Percentiles rank a stretch among this genome's conserved stretches.
phyloP scores from a whole-genome alignment of 1,140 invertebrate species.

The Phymorhynchus buccinoides region DNA sequence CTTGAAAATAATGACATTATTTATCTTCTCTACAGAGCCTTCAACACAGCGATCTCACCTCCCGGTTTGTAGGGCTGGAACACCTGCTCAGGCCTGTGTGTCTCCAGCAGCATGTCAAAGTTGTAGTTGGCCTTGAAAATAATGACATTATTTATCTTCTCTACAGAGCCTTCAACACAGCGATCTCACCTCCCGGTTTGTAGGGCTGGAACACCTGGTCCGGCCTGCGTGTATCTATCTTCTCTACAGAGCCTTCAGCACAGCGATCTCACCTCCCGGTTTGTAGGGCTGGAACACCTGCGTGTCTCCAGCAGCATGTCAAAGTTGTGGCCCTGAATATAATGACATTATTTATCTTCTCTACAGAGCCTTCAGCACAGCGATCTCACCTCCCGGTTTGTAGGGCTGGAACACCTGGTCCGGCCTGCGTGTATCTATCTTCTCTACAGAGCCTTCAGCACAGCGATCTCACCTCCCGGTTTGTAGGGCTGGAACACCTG shows the following conservation, averaged over 20 bases:
- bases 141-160: no score
- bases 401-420: conserved; percentile 81
- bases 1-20: no score
- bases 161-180: no score
- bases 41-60: conserved; percentile 73
- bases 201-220: conserved; percentile 81
- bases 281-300: no score
- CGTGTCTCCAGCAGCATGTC: conserved; percentile 83
- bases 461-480: conserved; percentile 77
- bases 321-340: conserved; percentile 74
- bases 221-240: no score
- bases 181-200: conserved; percentile 78
- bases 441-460: no score
- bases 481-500: conserved; percentile 80
- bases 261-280: no score
- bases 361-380: no score
- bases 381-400: conserved; percentile 78
- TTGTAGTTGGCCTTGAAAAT: conserved; percentile 74
- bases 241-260: no score
- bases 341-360: no score
- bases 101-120: conserved; percentile 82
- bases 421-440: no score
- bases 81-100: conserved; percentile 78
- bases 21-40: no score
- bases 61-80: conserved; percentile 81